Percentiles rank a stretch among this genome's conserved stretches.
These are phyloP conservation scores for Gobio occitaniae DNA, from an alignment of 2,797 vertebrate genomes.

Conservation along the genomic window DNA sequence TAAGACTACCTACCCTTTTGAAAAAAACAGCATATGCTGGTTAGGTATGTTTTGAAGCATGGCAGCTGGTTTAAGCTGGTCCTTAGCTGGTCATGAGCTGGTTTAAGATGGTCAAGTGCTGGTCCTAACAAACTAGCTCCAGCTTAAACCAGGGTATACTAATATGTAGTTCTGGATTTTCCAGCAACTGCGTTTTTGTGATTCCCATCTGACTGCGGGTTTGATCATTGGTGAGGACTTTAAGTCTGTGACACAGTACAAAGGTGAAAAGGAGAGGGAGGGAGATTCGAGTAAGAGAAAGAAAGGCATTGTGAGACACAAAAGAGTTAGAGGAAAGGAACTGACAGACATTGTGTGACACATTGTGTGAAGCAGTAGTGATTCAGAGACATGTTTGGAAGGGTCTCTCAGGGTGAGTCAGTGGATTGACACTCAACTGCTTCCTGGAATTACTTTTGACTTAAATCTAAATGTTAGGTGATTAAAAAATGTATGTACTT, in stretches of 20 bases:
- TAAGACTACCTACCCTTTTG: too few species aligned
- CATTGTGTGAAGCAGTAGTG: background rate
- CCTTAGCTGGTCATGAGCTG: too few species aligned
- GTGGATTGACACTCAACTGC: background rate
- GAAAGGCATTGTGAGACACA: background rate
- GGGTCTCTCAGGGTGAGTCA: background rate
- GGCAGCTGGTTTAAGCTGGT: too few species aligned
- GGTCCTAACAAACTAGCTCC: too few species aligned
- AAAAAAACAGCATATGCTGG: too few species aligned
- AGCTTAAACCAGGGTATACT: too few species aligned
- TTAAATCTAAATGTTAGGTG: background rate
- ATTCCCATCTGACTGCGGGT: background rate
- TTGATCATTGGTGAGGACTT: background rate
- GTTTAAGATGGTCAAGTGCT: too few species aligned
- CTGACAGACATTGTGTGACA: constrained; percentile 20
- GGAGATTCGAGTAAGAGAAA: background rate
- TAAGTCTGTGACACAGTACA: background rate
- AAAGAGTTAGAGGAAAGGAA: background rate
- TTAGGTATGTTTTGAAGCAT: too few species aligned
- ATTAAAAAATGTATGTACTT: background rate
- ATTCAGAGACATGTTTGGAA: constrained; percentile 2
- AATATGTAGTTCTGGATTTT: background rate
- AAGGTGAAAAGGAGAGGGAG: background rate
- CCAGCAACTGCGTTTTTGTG: background rate
- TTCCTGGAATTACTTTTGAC: background rate